These are phyloP conservation scores for Phasia obesa DNA, from an alignment of 2,888 invertebrate genomes.

Conservation along the genomic window DNA sequence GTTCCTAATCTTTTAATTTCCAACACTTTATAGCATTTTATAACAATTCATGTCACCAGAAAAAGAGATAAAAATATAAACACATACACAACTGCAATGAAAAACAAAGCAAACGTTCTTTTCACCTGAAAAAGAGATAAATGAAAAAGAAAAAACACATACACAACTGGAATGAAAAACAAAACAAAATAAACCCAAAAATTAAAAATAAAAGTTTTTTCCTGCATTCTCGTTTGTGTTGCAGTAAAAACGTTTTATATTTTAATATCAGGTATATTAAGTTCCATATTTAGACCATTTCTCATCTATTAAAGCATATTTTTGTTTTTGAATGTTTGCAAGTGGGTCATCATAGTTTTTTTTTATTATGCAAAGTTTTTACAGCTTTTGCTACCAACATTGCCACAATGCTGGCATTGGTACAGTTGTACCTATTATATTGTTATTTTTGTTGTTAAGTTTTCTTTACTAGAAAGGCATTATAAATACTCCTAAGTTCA, in stretches of 20 bases:
- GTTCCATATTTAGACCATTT: constrained; percentile 55
- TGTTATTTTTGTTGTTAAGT: constrained; percentile 31
- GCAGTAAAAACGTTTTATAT: constrained; percentile 7
- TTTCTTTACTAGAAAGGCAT: constrained; percentile 40
- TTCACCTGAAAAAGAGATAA: no score
- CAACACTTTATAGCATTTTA: constrained; percentile 33
- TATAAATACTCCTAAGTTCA: constrained; percentile 45
- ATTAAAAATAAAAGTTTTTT: no score
- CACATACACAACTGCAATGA: background rate
- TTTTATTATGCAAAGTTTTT: constrained; percentile 15
- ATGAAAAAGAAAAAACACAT: no score
- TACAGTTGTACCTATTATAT: background rate
- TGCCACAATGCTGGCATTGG: constrained; percentile 32
- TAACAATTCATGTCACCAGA: background rate
- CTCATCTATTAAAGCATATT: constrained; percentile 40
- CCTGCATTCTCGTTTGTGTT: background rate
- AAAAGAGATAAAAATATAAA: background rate
- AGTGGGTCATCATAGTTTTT: constrained; percentile 60
- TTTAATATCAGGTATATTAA: constrained; percentile 51
- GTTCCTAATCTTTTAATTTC: constrained; percentile 36
- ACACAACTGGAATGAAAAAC: no score
- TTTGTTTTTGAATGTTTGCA: constrained; percentile 57
- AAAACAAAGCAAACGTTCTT: no score
- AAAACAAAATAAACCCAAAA: no score
- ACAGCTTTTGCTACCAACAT: no score